Percentiles rank a stretch among this genome's conserved stretches.
phyloP scores from a whole-genome alignment of 2,888 invertebrate species.

The Sepioteuthis lessoniana region DNA sequence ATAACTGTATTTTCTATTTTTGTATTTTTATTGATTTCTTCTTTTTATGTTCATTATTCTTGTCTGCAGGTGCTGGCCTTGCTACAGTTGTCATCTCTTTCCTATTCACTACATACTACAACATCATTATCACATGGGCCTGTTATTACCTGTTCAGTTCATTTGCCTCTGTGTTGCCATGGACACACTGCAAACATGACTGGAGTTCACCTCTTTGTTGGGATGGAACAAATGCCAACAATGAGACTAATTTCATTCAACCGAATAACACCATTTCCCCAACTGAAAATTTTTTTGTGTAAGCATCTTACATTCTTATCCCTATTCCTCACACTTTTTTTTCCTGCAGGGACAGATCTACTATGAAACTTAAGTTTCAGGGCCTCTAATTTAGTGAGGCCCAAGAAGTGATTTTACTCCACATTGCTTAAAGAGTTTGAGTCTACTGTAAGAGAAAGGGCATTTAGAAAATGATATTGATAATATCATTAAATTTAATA shows the following conservation, averaged over 20 bases:
- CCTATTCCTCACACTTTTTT: not conserved
- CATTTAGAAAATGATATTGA: too few relatives aligned
- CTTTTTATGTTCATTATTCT: not conserved
- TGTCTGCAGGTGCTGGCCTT: slow-evolving; percentile 86
- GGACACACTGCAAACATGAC: slow-evolving; percentile 89
- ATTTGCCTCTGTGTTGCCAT: slow-evolving; percentile 88
- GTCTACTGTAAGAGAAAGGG: too few relatives aligned
- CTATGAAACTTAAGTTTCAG: too few relatives aligned
- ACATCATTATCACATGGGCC: slow-evolving; percentile 94
- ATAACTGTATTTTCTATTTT: not conserved
- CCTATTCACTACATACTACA: slow-evolving; percentile 95
- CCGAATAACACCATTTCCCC: slow-evolving; percentile 86
- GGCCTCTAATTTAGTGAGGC: too few relatives aligned
- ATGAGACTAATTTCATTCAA: slow-evolving; percentile 70
- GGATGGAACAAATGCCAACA: slow-evolving; percentile 76
- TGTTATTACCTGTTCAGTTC: slow-evolving; percentile 94
- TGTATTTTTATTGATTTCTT: not conserved
- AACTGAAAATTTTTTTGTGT: slow-evolving; percentile 94
- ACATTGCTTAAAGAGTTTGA: too few relatives aligned
- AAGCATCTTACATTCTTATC: slow-evolving; percentile 70
- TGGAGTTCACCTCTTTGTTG: slow-evolving; percentile 91
- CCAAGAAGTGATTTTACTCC: too few relatives aligned
- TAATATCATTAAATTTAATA: too few relatives aligned
- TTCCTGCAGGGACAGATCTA: too few relatives aligned
- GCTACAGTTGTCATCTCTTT: slow-evolving; percentile 95